These are phyloP conservation scores for Apeltes quadracus DNA, from an alignment of 2,113 vertebrate species.

Conservation along the genomic window DNA sequence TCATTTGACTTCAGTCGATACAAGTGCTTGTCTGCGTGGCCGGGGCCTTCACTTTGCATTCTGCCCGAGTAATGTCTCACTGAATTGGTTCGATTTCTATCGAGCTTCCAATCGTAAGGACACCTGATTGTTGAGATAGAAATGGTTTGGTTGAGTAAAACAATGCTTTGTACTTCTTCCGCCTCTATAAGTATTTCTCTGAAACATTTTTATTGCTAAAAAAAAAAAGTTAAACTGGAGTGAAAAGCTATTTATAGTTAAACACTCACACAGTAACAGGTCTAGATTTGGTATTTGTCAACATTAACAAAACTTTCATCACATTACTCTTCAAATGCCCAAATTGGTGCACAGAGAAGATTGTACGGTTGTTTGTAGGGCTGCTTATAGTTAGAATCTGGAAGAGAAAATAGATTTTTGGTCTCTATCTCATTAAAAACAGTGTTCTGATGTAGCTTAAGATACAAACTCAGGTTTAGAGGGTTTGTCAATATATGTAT, in stretches of 20 bases:
- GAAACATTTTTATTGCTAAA: neutral
- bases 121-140: neutral
- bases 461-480: neutral
- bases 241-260: neutral
- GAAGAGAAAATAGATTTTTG: neutral
- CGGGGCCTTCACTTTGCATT: slow-evolving; percentile 39
- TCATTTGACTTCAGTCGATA: slow-evolving; percentile 36
- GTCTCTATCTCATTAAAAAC: too few species aligned
- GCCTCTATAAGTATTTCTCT: neutral
- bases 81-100: slow-evolving; percentile 26
- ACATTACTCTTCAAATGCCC: neutral
- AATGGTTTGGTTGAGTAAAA: slow-evolving; percentile 2
- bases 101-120: neutral
- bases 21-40: slow-evolving; percentile 8
- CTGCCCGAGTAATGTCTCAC: neutral
- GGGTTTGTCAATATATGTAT: neutral
- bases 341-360: neutral
- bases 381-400: neutral
- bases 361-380: too few species aligned
- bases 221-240: neutral
- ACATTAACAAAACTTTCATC: neutral
- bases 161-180: neutral
- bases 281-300: neutral
- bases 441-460: too few species aligned
- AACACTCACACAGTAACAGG: neutral